Conservation (phyloP, 2,888 invertebrate genomes). For the Phortica okadai region DNA sequence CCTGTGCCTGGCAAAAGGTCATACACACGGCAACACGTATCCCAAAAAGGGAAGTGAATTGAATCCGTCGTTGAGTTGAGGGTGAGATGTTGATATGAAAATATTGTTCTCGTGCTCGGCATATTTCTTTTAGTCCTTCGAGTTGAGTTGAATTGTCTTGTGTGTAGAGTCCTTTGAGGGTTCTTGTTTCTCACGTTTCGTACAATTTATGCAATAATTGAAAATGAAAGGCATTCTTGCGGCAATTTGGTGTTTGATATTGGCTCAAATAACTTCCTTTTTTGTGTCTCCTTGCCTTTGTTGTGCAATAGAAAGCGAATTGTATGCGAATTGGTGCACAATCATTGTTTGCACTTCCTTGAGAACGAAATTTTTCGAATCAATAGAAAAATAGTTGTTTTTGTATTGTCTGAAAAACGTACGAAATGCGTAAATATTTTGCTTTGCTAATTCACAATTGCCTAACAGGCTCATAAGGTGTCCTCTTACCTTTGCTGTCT, state of each 20-base stretch:
- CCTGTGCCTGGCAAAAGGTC: constrained; percentile 18
- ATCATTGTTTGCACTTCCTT: constrained; percentile 22
- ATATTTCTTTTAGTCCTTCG: neutral
- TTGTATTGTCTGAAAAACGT: constrained; percentile 22
- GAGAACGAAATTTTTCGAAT: constrained; percentile 12
- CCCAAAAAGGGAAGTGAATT: constrained; percentile 21
- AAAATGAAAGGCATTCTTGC: constrained; percentile 8
- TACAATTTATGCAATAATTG: neutral
- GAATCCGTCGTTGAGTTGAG: neutral
- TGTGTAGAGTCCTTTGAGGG: neutral
- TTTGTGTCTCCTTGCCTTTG: neutral
- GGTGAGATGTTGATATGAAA: constrained; percentile 28
- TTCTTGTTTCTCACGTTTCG: constrained; percentile 13
- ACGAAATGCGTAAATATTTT: constrained; percentile 18
- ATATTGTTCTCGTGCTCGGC: neutral
- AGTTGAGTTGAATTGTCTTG: neutral
- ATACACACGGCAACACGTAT: neutral
- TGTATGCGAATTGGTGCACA: constrained; percentile 11
- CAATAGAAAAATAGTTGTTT: constrained; percentile 6
- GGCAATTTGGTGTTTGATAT: constrained; percentile 18
- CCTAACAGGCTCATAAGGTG: constrained; percentile 7
- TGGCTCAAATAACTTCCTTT: constrained; percentile 25
- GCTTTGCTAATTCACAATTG: constrained; percentile 9
- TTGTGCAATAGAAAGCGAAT: constrained; percentile 14
- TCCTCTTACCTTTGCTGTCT: neutral